phyloP scores from a whole-genome alignment of 2,113 vertebrate species.

The Anguilla japonica region DNA sequence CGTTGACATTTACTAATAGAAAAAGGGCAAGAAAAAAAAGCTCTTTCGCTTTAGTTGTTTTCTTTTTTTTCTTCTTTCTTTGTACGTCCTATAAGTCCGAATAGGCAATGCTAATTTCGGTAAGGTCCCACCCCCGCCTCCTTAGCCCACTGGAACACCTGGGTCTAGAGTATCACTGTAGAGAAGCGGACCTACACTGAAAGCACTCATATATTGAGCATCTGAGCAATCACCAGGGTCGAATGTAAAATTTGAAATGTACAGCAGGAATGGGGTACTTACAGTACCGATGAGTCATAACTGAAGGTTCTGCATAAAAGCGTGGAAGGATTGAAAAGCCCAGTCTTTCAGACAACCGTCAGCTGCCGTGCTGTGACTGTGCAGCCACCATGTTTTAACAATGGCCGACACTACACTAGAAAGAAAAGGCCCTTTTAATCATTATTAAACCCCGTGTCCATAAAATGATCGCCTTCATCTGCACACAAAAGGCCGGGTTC shows the following conservation, averaged over 20 bases:
- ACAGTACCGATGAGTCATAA: not conserved
- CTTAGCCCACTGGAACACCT: not conserved
- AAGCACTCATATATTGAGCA: not conserved
- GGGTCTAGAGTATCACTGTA: not conserved
- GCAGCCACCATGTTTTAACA: not conserved
- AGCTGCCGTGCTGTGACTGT: not conserved
- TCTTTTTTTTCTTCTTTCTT: not conserved
- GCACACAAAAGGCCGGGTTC: slow-evolving; percentile 1
- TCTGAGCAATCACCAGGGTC: not conserved
- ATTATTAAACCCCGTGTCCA: not conserved
- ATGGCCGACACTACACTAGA: not conserved
- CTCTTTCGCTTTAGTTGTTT: slow-evolving; percentile 12
- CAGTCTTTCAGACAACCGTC: too few relatives aligned
- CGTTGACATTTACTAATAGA: not conserved
- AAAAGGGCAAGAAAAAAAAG: not conserved
- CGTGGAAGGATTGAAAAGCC: too few relatives aligned
- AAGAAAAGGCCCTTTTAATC: not conserved
- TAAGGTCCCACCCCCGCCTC: too few relatives aligned
- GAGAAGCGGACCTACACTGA: not conserved
- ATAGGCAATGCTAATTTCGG: not conserved
- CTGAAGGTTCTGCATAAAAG: too few relatives aligned
- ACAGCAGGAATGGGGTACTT: not conserved
- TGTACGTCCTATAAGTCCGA: not conserved
- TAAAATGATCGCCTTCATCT: not conserved
- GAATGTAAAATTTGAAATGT: not conserved